These are phyloP conservation scores for Mycteria americana DNA, from an alignment of 2,797 vertebrate species.

Conservation along the genomic window DNA sequence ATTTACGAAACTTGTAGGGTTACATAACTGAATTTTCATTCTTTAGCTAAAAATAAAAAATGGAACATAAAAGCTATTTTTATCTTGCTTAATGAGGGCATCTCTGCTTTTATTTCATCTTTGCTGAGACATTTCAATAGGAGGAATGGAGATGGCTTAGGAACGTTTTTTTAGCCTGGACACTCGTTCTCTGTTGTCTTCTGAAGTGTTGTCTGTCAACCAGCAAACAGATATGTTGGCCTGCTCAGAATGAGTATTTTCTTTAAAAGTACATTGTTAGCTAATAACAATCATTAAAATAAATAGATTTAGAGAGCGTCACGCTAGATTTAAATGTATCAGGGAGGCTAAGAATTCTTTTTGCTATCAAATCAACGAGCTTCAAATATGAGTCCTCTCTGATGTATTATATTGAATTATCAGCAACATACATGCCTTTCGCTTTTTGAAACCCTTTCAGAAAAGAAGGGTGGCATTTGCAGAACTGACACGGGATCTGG, in stretches of 20 bases:
- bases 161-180: background rate
- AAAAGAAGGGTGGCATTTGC: slow-evolving; percentile 18
- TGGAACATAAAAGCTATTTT: slow-evolving; percentile 75
- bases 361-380: background rate
- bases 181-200: background rate
- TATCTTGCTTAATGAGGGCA: slow-evolving; percentile 71
- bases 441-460: background rate
- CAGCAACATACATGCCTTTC: background rate
- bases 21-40: slow-evolving; percentile 70
- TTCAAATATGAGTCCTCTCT: background rate
- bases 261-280: background rate
- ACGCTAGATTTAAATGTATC: fast-evolving
- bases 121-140: slow-evolving; percentile 29
- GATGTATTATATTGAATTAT: fast-evolving
- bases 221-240: background rate
- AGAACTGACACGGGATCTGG: background rate
- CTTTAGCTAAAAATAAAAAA: slow-evolving; percentile 74
- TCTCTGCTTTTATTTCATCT: slow-evolving; percentile 63
- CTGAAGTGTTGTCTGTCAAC: background rate
- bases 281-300: background rate
- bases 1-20: slow-evolving; percentile 4
- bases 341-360: background rate
- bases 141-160: background rate
- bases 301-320: fast-evolving
- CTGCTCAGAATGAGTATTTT: background rate